Conservation (phyloP, 2,888 invertebrate species). For the Spodoptera picta region DNA sequence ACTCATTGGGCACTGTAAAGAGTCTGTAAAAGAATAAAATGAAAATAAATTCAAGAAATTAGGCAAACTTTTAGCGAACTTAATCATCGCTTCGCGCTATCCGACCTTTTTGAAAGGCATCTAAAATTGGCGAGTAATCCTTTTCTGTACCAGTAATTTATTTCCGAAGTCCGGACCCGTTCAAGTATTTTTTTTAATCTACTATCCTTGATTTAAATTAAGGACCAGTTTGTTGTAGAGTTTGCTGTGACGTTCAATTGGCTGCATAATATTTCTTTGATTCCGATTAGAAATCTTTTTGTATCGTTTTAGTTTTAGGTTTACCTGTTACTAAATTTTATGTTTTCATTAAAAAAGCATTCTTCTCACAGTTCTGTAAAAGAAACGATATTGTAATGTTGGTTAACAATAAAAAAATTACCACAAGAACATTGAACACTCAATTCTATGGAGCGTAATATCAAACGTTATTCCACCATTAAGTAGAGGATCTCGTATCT, state of each 20-base stretch:
- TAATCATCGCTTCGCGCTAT: conserved; percentile 66
- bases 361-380: neutral
- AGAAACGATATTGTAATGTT: too few relatives aligned
- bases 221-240: conserved; percentile 45
- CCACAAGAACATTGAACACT: too few relatives aligned
- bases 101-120: conserved; percentile 66
- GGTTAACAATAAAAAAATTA: too few relatives aligned
- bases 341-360: too few relatives aligned
- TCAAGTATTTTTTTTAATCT: conserved; percentile 57
- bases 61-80: conserved; percentile 65
- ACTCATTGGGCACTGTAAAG: conserved; percentile 56
- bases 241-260: conserved; percentile 34
- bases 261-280: conserved; percentile 2
- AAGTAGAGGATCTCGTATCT: conserved; percentile 63
- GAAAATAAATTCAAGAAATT: conserved; percentile 66
- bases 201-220: conserved; percentile 63
- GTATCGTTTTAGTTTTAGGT: too few relatives aligned
- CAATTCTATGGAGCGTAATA: conserved; percentile 48
- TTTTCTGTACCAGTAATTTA: conserved; percentile 68
- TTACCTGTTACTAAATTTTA: too few relatives aligned
- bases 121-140: conserved; percentile 69
- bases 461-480: conserved; percentile 53
- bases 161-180: conserved; percentile 62
- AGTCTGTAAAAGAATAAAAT: conserved; percentile 56
- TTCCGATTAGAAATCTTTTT: too few relatives aligned